Evolutionary conservation across 1,140 invertebrate species (phyloP), one percentile per base, ranked within the genome.

Genomic region (Mactra quadrangularis): DNA sequence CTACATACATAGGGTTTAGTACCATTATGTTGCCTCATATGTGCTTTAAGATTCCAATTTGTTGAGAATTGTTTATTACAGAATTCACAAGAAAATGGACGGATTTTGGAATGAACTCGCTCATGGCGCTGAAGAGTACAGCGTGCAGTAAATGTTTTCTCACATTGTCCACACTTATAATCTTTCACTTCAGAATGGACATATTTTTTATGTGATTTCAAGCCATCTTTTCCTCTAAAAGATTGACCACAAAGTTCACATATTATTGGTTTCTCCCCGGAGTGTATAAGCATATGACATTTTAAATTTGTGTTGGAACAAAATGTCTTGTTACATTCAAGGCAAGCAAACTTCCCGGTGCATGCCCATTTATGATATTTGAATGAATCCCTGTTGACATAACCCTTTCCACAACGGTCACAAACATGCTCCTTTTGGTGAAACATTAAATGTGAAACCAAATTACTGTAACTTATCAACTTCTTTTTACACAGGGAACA

Each of bases 241-340:
- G 70, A 29, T 22, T 55, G 53, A 13, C 70, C 70, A 38, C 70
- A 72, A 9, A 55, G 50, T 22, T 72, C 70, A 57, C 70, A 72
- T 1, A 72, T 72, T 19, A 66, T 74, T 47, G 72, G 75, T 22
- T 59, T 72, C 13, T 60, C 79, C n/a, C 66, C 79, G 25, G 76
- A 55, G 52, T 72, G 70, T 31, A 72, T 72, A 22, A 72, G 31
- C 70, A 72, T 72, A 35, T 72, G 70, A 11, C 50, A 31, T 57
- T 72, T 72, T 11, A 72, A n/a, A n/a, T 41, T 68, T 15, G 31
- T 68, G 38, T 68, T 68, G 19, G 64, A 47, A 25, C 64, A 68
- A 19, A 68, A 68, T 3, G 64, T 68, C 29, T 68, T 68, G 22
- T 68, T 68, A 50, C 64, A 68, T 25, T 68, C 38, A 68, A 47